A percentile compares a stretch with the other conserved stretches of the same genome.
phyloP scores from a whole-genome alignment of 2,113 vertebrate genomes.

The Puffinus mauretanicus region DNA sequence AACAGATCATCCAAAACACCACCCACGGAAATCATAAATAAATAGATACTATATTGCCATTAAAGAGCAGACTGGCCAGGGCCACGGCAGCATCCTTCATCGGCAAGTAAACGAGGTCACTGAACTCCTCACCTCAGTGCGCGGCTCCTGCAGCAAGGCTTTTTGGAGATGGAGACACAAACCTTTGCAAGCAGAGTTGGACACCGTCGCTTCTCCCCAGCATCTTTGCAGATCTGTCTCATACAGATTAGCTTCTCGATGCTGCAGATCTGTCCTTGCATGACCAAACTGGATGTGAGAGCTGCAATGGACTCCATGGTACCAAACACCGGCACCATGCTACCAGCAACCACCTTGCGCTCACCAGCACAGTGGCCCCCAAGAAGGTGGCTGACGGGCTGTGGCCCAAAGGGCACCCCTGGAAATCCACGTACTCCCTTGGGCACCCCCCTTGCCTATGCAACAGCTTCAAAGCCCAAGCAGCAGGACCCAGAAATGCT shows the following conservation, averaged over 20 bases:
- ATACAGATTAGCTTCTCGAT: not conserved
- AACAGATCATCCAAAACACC: slow-evolving; percentile 65
- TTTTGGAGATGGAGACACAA: not conserved
- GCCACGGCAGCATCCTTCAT: slow-evolving; percentile 24
- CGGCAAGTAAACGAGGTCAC: not conserved
- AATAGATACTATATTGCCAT: slow-evolving; percentile 29
- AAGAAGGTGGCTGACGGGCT: not conserved
- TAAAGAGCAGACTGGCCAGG: slow-evolving; percentile 17
- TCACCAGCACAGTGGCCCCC: not conserved
- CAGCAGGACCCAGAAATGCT: not conserved
- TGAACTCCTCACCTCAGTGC: not conserved
- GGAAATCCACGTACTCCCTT: not conserved
- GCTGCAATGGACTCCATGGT: not conserved
- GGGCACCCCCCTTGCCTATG: not conserved
- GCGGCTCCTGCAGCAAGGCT: not conserved
- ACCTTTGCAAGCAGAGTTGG: not conserved
- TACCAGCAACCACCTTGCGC: not conserved
- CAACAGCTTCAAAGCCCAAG: not conserved
- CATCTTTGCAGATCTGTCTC: not conserved
- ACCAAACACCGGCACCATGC: not conserved
- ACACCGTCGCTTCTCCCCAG: not conserved
- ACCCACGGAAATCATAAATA: slow-evolving; percentile 65
- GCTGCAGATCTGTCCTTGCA: not conserved
- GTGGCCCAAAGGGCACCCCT: not conserved
- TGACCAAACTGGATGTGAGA: not conserved